These are phyloP conservation scores for Labroides dimidiatus DNA, from an alignment of 2,797 vertebrate genomes.

Conservation along the genomic window DNA sequence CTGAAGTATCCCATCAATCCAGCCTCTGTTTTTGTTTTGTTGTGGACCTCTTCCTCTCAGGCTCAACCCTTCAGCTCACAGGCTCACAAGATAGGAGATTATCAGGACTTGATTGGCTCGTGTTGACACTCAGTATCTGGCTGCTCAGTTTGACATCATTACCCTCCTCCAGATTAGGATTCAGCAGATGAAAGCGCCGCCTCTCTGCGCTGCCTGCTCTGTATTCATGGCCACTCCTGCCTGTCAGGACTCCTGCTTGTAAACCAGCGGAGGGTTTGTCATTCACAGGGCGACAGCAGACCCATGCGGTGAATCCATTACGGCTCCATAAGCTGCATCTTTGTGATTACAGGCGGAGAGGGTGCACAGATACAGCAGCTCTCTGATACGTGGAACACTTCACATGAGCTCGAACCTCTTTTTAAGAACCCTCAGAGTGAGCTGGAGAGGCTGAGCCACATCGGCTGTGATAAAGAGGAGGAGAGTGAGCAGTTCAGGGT, in stretches of 20 bases:
- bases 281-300: conserved; percentile 38
- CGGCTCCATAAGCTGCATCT: conserved; percentile 29
- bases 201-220: conserved; percentile 32
- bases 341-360: conserved; percentile 50
- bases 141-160: conserved; percentile 37
- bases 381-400: conserved; percentile 6
- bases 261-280: conserved; percentile 32
- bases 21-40: too few relatives aligned
- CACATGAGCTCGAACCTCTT: conserved; percentile 10
- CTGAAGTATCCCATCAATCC: too few relatives aligned
- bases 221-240: conserved; percentile 48
- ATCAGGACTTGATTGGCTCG: background rate
- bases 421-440: conserved; percentile 14
- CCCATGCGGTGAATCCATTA: conserved; percentile 55
- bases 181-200: conserved; percentile 31
- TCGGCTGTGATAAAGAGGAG: conserved; percentile 28
- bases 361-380: background rate
- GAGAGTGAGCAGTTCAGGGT: conserved; percentile 5
- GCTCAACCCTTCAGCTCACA: too few relatives aligned
- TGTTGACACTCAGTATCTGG: conserved; percentile 20
- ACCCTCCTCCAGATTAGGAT: conserved; percentile 26
- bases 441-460: background rate
- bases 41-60: too few relatives aligned
- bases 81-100: background rate
- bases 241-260: conserved; percentile 39